phyloP scores from a whole-genome alignment of 2,888 invertebrate genomes.

The Zaprionus lineosus region DNA sequence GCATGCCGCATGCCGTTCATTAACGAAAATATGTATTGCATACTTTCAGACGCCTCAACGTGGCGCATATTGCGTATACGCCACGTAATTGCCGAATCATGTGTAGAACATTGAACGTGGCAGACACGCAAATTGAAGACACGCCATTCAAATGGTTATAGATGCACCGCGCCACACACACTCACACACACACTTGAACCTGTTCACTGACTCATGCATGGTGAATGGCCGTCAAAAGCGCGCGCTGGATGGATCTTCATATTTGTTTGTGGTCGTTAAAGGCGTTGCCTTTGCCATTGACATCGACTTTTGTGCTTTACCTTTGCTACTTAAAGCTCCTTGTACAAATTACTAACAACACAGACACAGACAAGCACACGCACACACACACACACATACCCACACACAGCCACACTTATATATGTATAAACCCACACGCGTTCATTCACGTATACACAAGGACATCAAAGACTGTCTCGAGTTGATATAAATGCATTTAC shows the following conservation, averaged over 20 bases:
- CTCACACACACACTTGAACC: background rate
- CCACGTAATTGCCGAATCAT: constrained; percentile 22
- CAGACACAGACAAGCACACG: constrained; percentile 1
- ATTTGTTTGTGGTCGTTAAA: background rate
- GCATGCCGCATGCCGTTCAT: constrained; percentile 22
- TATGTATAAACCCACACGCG: background rate
- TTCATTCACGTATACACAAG: background rate
- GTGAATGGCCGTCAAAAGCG: constrained; percentile 8
- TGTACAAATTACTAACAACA: background rate
- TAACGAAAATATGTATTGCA: constrained; percentile 35
- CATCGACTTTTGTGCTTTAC: constrained; percentile 12
- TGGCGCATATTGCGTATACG: constrained; percentile 20
- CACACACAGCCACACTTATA: background rate
- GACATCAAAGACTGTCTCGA: constrained; percentile 10
- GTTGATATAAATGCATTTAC: constrained; percentile 54
- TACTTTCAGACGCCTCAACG: constrained; percentile 26
- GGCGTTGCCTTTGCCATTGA: constrained; percentile 18
- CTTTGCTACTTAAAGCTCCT: constrained; percentile 20
- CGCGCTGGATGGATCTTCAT: background rate
- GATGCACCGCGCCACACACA: constrained; percentile 1
- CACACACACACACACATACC: background rate
- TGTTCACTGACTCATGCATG: too few species aligned
- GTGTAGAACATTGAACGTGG: constrained; percentile 1
- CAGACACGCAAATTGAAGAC: constrained; percentile 23
- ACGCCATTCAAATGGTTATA: constrained; percentile 14